Evolutionary conservation across 1,140 invertebrate genomes (phyloP), one percentile per base, ranked within the genome.

Genomic region (Neuroterus valhalla): DNA sequence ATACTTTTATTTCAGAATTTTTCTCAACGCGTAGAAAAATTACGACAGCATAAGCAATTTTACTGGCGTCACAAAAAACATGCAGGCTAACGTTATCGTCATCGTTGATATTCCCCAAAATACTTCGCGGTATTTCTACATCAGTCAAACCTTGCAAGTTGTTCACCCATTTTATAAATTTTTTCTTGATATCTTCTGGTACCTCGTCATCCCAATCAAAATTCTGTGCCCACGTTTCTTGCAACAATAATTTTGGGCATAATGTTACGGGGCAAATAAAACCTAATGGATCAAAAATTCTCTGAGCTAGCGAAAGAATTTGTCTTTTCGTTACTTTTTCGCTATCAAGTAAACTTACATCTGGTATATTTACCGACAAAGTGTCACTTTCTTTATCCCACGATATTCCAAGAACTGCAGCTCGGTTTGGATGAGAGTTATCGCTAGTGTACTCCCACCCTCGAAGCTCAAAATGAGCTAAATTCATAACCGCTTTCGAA

Each of bases 261-360:
- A 85, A 38, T 11, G 71, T 74, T n/a, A 81, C 67, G 31, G 86
- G 86, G 55, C 76, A 77, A 26, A 79, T 26, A 66, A 87, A 74
- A 31, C 86, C 85, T 5, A 88, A 75, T 3, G 84, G 85, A 78
- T 87, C 84, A 75, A 83, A 88, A 19, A 87, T 66, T 48, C 15
- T 45, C 55, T 68, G 46, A 45, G 46, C 67, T 3, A 48, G 3
- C 3, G 48, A 52, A n/a, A 52, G 48, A 52, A 52, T 52, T 19
- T n/a, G 6, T 17, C 21, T 26, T 62, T 72, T 72, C 0, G 55
- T 72, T 11, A 72, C 23, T 31, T 67, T 72, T 17, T 72, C 62
- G 2, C 19, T 15, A n/a, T 3, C 11, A 31, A 17, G 48, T 44
- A 45, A 10, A 19, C 12, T 19, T 8, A 72, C 10, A 12, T 4